These are phyloP conservation scores for Gadus chalcogrammus DNA, from an alignment of 2,113 vertebrate genomes.

Conservation along the genomic window DNA sequence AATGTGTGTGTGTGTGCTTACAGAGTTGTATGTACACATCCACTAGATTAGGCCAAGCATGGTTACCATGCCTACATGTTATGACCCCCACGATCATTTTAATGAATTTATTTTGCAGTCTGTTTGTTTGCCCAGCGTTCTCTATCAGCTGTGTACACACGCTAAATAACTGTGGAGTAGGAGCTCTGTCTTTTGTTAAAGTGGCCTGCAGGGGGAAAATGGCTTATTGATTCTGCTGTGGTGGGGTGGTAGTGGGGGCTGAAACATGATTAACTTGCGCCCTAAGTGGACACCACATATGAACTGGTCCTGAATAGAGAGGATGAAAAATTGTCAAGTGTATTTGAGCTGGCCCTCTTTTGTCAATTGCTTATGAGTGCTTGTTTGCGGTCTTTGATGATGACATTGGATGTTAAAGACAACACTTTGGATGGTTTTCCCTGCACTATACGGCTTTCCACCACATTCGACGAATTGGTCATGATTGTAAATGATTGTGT, in stretches of 20 bases:
- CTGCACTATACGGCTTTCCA: no score
- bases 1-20: conserved; percentile 32
- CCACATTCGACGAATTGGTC: no score
- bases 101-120: conserved; percentile 69
- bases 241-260: background rate
- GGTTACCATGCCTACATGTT: conserved; percentile 68
- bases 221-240: conserved; percentile 65
- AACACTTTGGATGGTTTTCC: background rate
- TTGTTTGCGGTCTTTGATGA: background rate
- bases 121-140: conserved; percentile 63
- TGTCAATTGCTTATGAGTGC: background rate
- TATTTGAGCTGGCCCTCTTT: background rate
- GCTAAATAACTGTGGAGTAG: conserved; percentile 48
- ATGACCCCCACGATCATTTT: conserved; percentile 49
- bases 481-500: no score
- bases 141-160: conserved; percentile 71
- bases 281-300: conserved; percentile 60
- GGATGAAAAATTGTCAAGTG: conserved; percentile 9
- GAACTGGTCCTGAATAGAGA: conserved; percentile 50
- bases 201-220: conserved; percentile 59
- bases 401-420: background rate
- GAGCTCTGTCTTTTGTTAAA: conserved; percentile 49
- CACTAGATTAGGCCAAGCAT: conserved; percentile 32
- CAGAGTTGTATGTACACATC: conserved; percentile 12
- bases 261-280: conserved; percentile 60